Conservation (phyloP, 2,797 vertebrate species). For the Sphenopsis melanotis region DNA sequence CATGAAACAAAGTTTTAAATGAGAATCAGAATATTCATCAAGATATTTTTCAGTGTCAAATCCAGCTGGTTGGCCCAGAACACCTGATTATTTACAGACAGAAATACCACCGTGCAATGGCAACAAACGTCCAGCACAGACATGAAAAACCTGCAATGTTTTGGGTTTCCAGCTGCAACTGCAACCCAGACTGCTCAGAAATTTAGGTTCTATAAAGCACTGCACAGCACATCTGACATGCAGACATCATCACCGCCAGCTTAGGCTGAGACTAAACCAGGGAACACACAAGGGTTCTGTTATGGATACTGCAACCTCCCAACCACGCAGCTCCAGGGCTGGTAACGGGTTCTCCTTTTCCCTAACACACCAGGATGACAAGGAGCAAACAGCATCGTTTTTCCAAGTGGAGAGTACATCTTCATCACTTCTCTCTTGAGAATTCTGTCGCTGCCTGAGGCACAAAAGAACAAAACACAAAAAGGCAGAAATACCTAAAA, state of each 20-base stretch:
- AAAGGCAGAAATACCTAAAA: neutral
- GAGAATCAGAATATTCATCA: neutral
- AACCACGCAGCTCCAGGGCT: neutral
- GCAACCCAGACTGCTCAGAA: neutral
- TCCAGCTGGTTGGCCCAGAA: neutral
- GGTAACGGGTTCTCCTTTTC: neutral
- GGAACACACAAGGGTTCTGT: neutral
- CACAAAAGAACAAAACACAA: neutral
- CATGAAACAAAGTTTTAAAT: neutral
- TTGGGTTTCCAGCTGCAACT: neutral
- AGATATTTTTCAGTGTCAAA: neutral
- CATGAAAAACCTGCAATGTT: neutral
- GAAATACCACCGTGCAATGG: neutral
- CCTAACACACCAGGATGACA: neutral
- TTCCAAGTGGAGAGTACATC: neutral
- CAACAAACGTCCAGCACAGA: neutral
- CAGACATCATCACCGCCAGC: neutral
- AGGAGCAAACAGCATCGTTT: neutral
- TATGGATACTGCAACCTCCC: neutral
- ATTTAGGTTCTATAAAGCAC: neutral
- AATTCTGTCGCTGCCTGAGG: neutral
- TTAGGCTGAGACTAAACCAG: neutral
- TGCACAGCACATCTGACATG: neutral
- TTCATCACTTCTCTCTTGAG: neutral
- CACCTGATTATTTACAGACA: neutral